These are phyloP conservation scores for Crocuta crocuta DNA, from an alignment of 2,113 vertebrate genomes.

Conservation along the genomic window DNA sequence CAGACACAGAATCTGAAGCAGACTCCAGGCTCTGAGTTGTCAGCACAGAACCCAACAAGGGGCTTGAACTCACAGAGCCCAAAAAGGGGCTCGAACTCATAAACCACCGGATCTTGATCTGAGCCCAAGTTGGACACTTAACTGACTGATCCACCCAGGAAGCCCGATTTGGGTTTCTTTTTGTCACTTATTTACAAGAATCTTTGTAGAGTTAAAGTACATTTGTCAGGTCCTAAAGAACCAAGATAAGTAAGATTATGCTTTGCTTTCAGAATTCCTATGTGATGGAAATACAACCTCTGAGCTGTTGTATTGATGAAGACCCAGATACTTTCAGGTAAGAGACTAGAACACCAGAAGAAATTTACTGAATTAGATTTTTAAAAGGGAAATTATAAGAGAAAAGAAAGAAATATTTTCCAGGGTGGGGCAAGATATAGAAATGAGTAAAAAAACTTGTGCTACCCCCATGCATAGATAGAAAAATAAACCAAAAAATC, in stretches of 20 bases:
- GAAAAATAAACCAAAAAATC: not conserved
- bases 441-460: not conserved
- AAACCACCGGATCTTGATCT: too few species aligned
- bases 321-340: not conserved
- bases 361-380: not conserved
- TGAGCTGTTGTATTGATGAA: not conserved
- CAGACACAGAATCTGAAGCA: too few species aligned
- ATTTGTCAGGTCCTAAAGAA: not conserved
- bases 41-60: too few species aligned
- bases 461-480: not conserved
- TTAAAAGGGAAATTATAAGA: not conserved
- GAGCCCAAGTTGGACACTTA: too few species aligned
- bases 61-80: too few species aligned
- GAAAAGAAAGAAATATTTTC: not conserved
- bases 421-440: not conserved
- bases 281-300: not conserved
- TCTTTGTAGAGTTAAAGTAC: not conserved
- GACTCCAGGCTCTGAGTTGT: too few species aligned
- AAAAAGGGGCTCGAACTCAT: too few species aligned
- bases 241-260: not conserved
- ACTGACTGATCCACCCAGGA: too few species aligned
- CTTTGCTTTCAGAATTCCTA: not conserved
- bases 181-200: not conserved
- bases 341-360: not conserved
- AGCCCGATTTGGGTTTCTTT: not conserved